Evolutionary conservation across 2,888 invertebrate genomes (phyloP).

Genomic region (Elmis aenea): DNA sequence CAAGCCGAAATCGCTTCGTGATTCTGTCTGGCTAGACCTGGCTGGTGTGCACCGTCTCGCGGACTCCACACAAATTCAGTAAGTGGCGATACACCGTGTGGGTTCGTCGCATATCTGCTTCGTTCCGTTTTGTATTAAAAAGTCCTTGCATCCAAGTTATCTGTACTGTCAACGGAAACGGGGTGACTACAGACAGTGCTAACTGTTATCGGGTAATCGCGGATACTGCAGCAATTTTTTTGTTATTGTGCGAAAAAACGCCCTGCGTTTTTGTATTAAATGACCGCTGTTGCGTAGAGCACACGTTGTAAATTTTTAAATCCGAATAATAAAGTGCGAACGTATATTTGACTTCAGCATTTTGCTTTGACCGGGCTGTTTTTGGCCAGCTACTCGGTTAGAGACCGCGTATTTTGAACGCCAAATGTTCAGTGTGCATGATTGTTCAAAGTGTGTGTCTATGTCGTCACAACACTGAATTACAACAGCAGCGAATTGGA

Average conservation of each 20-base stretch:
- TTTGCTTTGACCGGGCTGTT: conserved; percentile 37
- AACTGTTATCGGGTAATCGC: no score
- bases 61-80: conserved; percentile 36
- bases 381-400: conserved; percentile 33
- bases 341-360: conserved; percentile 37
- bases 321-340: conserved; percentile 21
- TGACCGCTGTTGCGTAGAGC: no score
- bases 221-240: no score
- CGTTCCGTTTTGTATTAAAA: conserved; percentile 15
- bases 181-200: no score
- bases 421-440: conserved; percentile 30
- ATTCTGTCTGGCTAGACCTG: conserved; percentile 39
- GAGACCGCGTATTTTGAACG: conserved; percentile 34
- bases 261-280: no score
- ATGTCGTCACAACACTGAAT: conserved; percentile 21
- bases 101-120: conserved; percentile 22
- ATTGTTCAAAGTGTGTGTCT: conserved; percentile 26
- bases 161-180: conserved; percentile 11
- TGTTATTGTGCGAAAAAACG: no score
- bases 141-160: conserved; percentile 14
- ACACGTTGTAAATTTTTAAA: no score
- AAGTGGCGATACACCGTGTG: conserved; percentile 38
- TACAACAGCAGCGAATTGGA: conserved; percentile 29
- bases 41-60: conserved; percentile 29
- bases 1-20: conserved; percentile 37